phyloP scores from a whole-genome alignment of 2,888 invertebrate genomes.

The Isoperla grammatica region DNA sequence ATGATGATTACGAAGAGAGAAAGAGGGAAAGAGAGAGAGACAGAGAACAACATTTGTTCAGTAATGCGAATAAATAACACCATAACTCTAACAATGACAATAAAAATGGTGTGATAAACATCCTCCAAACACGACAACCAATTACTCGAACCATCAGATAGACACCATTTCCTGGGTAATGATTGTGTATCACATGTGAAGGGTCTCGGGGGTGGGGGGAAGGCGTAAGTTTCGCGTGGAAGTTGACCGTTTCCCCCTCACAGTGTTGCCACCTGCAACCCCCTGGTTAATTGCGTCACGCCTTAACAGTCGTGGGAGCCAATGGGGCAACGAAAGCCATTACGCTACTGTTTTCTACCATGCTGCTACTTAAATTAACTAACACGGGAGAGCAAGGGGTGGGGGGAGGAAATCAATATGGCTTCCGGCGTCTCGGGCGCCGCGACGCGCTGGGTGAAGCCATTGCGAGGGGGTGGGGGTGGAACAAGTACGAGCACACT shows the following conservation, averaged over 20 bases:
- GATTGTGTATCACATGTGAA: not conserved
- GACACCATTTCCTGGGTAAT: not conserved
- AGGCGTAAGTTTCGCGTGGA: conserved; percentile 10
- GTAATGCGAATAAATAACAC: too few species aligned
- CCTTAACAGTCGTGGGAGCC: conserved; percentile 28
- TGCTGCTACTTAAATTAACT: conserved; percentile 21
- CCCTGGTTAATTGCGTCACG: conserved; percentile 24
- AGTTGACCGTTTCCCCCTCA: conserved; percentile 12
- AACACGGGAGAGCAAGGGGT: conserved; percentile 22
- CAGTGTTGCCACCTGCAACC: conserved; percentile 15
- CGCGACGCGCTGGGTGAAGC: conserved; percentile 44
- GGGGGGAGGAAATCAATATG: conserved; percentile 44
- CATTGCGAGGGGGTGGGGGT: conserved; percentile 45
- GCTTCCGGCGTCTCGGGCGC: conserved; percentile 40
- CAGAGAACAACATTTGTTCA: too few species aligned
- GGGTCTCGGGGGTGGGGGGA: not conserved
- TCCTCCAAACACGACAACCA: not conserved
- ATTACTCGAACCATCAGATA: not conserved
- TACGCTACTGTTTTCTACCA: conserved; percentile 24
- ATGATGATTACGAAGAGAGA: too few species aligned
- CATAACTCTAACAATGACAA: not conserved
- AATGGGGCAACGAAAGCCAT: conserved; percentile 18
- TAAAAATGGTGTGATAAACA: not conserved
- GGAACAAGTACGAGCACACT: not conserved
- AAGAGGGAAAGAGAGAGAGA: too few species aligned